These are phyloP conservation scores for Dryoscopus gambensis DNA, from an alignment of 2,113 vertebrate species.

Conservation along the genomic window DNA sequence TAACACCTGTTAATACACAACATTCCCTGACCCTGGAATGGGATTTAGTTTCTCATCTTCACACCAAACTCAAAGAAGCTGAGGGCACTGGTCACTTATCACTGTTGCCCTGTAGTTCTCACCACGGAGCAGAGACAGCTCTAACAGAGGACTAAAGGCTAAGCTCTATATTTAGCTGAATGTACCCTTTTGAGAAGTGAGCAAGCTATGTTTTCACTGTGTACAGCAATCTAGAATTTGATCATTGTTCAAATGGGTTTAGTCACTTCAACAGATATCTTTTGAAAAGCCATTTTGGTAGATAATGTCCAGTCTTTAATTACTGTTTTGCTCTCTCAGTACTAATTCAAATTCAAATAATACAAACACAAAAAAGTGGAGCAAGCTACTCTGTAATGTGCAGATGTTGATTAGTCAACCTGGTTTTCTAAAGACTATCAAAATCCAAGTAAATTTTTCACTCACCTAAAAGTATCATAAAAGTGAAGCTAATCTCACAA, in stretches of 20 bases:
- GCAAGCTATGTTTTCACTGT: neutral
- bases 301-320: neutral
- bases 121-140: neutral
- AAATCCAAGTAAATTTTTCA: neutral
- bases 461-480: neutral
- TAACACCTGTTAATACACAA: neutral
- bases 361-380: neutral
- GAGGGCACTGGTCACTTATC: neutral
- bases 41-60: neutral
- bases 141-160: neutral
- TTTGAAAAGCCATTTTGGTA: neutral
- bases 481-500: neutral
- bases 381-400: neutral
- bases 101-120: neutral
- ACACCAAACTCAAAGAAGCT: neutral
- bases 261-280: neutral
- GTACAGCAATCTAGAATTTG: neutral
- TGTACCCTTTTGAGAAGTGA: neutral
- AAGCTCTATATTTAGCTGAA: neutral
- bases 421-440: neutral
- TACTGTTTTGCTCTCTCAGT: neutral
- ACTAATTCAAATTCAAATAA: neutral
- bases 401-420: neutral
- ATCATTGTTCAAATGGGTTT: neutral
- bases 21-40: neutral